Evolutionary conservation across 1,140 invertebrate genomes (phyloP), one percentile per base, ranked within the genome.

Genomic region (Thaumetopoea pityocampa): DNA sequence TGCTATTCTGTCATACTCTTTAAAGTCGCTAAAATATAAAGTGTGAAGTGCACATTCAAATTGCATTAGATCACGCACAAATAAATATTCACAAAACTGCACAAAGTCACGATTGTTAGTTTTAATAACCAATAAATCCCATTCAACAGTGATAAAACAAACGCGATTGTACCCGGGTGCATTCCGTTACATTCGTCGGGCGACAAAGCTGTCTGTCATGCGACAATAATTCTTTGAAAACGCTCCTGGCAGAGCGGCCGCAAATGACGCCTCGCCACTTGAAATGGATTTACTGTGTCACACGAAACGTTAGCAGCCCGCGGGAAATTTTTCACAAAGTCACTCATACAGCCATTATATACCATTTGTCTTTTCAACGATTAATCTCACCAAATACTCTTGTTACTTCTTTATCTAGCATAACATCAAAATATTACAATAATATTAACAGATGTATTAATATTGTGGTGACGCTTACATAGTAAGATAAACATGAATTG

Each of bases 161-260:
- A 51, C 37, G 36, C 30, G 42, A 37, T 54, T 55, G 43, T 63
- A 52, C 59, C 67, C 63, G 64, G 54, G 44, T 35, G 59, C 55
- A 67, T 66, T 59, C 52, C 47, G 44, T 61, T 47, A 51, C 54
- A 57, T 51, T 48, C 44, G 58, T 52, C 53, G 51, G 32, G 44
- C 53, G 24, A 42, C 23, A 38, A 30, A 59, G n/a, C n/a, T 41
- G 44, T n/a, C 54, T 61, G 67, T 74, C 64, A 69, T 62, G 64
- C 48, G 65, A 54, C 58, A 56, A 64, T 73, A 69, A 76, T 73
- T 72, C 62, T 70, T 79, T 71, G 52, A 67, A 72, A 78, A 68
- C 63, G 50, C 32, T 51, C 38, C 43, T 64, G 67, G 67, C 67
- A 69, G 63, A 47, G 53, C 47, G 45, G 41, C 51, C 57, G 35